These are phyloP conservation scores for Acanthococcus lagerstroemiae DNA, from an alignment of 2,888 invertebrate species.

Conservation along the genomic window DNA sequence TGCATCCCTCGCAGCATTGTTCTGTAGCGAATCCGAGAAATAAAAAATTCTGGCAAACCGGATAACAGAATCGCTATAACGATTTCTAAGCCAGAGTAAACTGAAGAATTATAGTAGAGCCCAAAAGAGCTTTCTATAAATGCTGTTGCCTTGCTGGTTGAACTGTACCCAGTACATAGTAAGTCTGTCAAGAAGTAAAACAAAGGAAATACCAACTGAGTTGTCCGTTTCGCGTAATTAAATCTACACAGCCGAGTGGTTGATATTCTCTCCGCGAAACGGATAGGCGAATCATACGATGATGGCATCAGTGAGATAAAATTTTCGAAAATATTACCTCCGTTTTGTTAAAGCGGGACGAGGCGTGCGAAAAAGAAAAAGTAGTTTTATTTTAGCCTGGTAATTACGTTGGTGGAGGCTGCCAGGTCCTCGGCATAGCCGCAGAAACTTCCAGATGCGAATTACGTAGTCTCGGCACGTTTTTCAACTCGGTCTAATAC, in stretches of 20 bases:
- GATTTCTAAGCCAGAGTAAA: not conserved
- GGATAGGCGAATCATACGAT: not conserved
- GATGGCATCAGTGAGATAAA: not conserved
- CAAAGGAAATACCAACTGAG: not conserved
- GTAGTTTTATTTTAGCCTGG: too few relatives aligned
- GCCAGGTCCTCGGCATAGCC: too few relatives aligned
- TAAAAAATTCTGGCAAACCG: not conserved
- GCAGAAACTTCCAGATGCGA: too few relatives aligned
- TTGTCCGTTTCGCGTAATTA: not conserved
- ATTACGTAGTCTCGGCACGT: too few relatives aligned
- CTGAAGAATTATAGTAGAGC: not conserved
- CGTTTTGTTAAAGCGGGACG: too few relatives aligned
- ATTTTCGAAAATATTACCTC: not conserved
- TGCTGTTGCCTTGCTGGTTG: not conserved
- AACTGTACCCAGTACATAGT: not conserved
- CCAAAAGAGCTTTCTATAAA: too few relatives aligned
- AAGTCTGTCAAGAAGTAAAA: not conserved
- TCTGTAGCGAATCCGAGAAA: not conserved
- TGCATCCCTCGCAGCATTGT: not conserved
- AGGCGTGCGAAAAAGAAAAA: too few relatives aligned
- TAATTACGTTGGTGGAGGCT: too few relatives aligned
- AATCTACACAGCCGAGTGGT: not conserved
- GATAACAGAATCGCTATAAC: not conserved
- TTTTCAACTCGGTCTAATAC: too few relatives aligned
- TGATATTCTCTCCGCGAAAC: not conserved